Evolutionary conservation across 2,888 invertebrate species (phyloP), one percentile per base, ranked within the genome.

Genomic region (Aplocera efformata): DNA sequence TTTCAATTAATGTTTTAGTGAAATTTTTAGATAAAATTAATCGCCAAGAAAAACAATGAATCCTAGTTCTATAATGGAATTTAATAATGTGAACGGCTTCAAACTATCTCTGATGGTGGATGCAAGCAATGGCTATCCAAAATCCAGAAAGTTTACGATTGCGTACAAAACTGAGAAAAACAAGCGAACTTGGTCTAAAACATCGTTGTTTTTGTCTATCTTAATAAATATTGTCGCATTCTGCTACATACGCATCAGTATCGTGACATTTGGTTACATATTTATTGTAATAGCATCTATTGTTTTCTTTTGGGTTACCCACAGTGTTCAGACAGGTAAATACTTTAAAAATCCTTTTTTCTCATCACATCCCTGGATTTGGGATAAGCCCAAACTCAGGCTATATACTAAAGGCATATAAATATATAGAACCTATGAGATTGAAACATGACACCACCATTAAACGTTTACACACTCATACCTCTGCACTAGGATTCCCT

Each of bases 241-340:
- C 11, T 59, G 57, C 30, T 83, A 72, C 32, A 57, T 82, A 11
- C 63, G 68, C 13, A 76, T 85, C 42, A 82, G 72, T 66, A 8
- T 82, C n/a, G 77, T 71, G 11, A 64, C 73, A 21, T 63, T 79
- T 31, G 50, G 69, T 33, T 54, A 82, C 9, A 81, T 80, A 42
- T 48, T 81, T 32, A 68, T 76, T 46, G 72, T 79, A 7, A 58
- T 79, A 47, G 68, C 77, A 1, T 77, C 80, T 40, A 52, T 86
- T 9, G 54, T 77, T 2, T 76, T 79, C 47, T 81, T 86, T 57
- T 86, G 85, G 85, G 61, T 86, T 10, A 82, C 84, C 3, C 82
- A 85, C 45, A 82, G 76, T 60, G 86, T 86, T 27, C 84, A 86
- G 42, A 80, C 83, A 68, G 86, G 86, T 85, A 42, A 34, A 9